Percentiles rank a stretch among this genome's conserved stretches.
Evolutionary conservation across 2,888 invertebrate genomes (phyloP).

Genomic region (Melikaiella ostensackeni): DNA sequence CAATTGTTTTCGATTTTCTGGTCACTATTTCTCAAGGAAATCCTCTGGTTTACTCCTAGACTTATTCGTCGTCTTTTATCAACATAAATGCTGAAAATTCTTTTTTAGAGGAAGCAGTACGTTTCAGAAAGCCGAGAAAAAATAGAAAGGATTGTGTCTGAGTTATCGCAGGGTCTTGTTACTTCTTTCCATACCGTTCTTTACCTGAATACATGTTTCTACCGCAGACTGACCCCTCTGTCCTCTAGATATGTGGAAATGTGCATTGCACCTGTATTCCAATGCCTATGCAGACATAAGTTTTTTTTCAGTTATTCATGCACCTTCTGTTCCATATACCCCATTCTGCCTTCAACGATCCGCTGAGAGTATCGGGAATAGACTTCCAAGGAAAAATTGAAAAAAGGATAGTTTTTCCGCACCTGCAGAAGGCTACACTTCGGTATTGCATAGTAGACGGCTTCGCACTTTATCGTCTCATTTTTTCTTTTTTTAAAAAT

Average conservation of each 20-base stretch:
- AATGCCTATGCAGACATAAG: slow-evolving; percentile 4
- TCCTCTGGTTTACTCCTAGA: neutral
- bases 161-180: slow-evolving; percentile 64
- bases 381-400: slow-evolving; percentile 20
- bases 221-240: slow-evolving; percentile 34
- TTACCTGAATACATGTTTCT: slow-evolving; percentile 41
- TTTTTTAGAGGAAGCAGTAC: slow-evolving; percentile 11
- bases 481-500: neutral
- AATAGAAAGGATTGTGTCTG: slow-evolving; percentile 51
- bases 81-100: slow-evolving; percentile 20
- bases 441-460: neutral
- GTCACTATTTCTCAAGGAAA: neutral
- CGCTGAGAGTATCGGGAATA: slow-evolving; percentile 15
- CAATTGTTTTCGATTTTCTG: neutral
- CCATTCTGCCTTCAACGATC: slow-evolving; percentile 14
- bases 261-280: slow-evolving; percentile 27
- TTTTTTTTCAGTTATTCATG: slow-evolving; percentile 22
- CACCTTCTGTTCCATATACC: slow-evolving; percentile 6
- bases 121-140: slow-evolving; percentile 48
- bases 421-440: slow-evolving; percentile 17
- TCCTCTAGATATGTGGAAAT: slow-evolving; percentile 22
- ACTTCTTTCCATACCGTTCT: slow-evolving; percentile 57
- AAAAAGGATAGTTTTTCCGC: slow-evolving; percentile 8
- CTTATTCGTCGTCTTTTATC: slow-evolving; percentile 3
- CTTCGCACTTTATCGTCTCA: neutral